Base-by-base conservation (phyloP, 1,140 invertebrate species). In the Hycleus cichorii region DNA sequence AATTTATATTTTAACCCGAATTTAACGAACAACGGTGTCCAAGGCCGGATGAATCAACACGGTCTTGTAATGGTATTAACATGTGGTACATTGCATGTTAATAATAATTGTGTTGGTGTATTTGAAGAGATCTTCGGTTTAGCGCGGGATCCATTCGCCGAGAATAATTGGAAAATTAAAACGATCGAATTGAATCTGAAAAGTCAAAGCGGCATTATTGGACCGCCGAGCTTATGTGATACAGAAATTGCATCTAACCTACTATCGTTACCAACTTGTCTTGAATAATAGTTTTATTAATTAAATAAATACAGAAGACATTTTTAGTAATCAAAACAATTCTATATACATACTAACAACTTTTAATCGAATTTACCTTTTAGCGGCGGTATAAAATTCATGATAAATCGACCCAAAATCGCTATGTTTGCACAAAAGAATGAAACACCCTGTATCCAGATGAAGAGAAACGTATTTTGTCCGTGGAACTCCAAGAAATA, bases 401-500 rank as follows among this genome's bases (percentile, higher is more conserved):
- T 77, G 44, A 91, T 81, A 32, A 91, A 71, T 60, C 86, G 78
- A 6, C 78, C 76, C 39, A 93, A 72, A 56, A 93, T 79, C 52
- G 83, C 85, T 60, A 91, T 77, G 73, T 93, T 92, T 5, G 83
- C 79, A 59, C 80, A 76, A 71, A 92, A 93, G 69, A 95, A 93
- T 1, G 86, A 73, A 11, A 90, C 74, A 53, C 89, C 76, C 64
- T 87, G 83, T n/a, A 87, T 59, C 85, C 90, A 93, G 60, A 93
- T 83, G 59, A 82, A 83, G 12, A 86, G 67, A 71, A 93, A 96
- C 0, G 88, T 88, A 74, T 95, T 87, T 55, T 82, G 72, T 12
- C 89, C 88, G 70, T 86, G 81, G 74, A 97, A 98, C 76, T 98
- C 96, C 18, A 98, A 77, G 39, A 87, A 78, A 76, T 96, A 98